These are phyloP conservation scores for Drosophila meridiana DNA, from an alignment of 2,888 invertebrate genomes.

Conservation along the genomic window DNA sequence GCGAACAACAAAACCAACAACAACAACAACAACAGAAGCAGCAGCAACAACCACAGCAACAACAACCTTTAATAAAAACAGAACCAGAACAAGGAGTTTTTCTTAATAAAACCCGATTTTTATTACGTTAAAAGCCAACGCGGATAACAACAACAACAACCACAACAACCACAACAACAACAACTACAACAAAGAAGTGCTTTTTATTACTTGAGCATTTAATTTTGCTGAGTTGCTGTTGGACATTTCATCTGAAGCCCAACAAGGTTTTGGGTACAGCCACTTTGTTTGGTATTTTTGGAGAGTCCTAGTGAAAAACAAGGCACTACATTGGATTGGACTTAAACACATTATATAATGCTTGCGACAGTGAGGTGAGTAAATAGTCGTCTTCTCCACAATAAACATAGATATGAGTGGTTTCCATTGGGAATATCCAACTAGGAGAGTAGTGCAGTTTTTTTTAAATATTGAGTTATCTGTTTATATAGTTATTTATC, in stretches of 20 bases:
- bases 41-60: conserved; percentile 18
- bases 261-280: conserved; percentile 27
- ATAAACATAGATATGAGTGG: neutral
- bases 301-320: conserved; percentile 28
- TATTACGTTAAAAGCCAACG: conserved; percentile 46
- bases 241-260: conserved; percentile 29
- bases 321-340: conserved; percentile 58
- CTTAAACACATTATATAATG: conserved; percentile 79
- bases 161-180: conserved; percentile 12
- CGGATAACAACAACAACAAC: conserved; percentile 33
- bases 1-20: conserved; percentile 36
- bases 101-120: conserved; percentile 57
- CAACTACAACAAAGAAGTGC: conserved; percentile 26
- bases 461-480: too few relatives aligned
- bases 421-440: too few relatives aligned
- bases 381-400: neutral
- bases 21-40: conserved; percentile 19
- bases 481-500: too few relatives aligned
- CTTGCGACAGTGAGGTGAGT: conserved; percentile 81
- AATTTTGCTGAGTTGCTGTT: conserved; percentile 53
- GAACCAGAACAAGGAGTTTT: conserved; percentile 41
- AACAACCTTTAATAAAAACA: conserved; percentile 14
- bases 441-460: neutral
- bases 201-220: conserved; percentile 69
- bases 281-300: conserved; percentile 11